These are phyloP conservation scores for Palloptera scutellata DNA, from an alignment of 2,888 invertebrate species.

Conservation along the genomic window DNA sequence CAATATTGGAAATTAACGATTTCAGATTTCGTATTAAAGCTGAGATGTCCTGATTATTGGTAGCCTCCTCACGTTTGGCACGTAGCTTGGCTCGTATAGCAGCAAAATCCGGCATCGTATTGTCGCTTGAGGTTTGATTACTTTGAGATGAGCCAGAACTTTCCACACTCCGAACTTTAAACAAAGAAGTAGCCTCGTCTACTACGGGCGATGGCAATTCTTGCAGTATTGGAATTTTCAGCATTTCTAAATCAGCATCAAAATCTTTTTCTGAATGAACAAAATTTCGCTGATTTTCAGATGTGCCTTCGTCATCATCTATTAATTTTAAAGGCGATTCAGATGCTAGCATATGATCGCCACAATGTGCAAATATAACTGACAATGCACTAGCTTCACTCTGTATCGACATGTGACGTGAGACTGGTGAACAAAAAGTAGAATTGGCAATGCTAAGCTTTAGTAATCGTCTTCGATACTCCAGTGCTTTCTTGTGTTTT, in stretches of 20 bases:
- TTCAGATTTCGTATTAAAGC: slow-evolving; percentile 45
- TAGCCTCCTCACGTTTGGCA: slow-evolving; percentile 34
- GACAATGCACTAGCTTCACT: slow-evolving; percentile 30
- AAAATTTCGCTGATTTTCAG: slow-evolving; percentile 37
- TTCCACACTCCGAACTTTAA: slow-evolving; percentile 4
- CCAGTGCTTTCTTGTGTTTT: slow-evolving; percentile 60
- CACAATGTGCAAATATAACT: slow-evolving; percentile 39
- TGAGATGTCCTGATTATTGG: slow-evolving; percentile 42
- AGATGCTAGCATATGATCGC: slow-evolving; percentile 39
- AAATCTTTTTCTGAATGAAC: slow-evolving; percentile 47
- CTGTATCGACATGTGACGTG: slow-evolving; percentile 23
- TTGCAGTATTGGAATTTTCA: slow-evolving; percentile 49
- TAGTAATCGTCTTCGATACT: slow-evolving; percentile 44
- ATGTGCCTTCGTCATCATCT: slow-evolving; percentile 45
- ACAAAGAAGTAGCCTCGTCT: neutral
- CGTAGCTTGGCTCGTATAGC: slow-evolving; percentile 37
- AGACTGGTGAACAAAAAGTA: slow-evolving; percentile 42
- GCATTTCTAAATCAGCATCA: slow-evolving; percentile 49
- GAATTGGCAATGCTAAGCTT: slow-evolving; percentile 50
- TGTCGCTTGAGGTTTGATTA: neutral
- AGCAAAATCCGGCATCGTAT: slow-evolving; percentile 29
- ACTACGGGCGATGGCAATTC: slow-evolving; percentile 40
- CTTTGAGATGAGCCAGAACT: neutral
- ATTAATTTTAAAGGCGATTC: slow-evolving; percentile 45
- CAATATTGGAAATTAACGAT: slow-evolving; percentile 41